Percentiles rank a stretch among this genome's conserved stretches.
These are phyloP conservation scores for Liparis tanakae DNA, from an alignment of 2,797 vertebrate genomes.

Conservation along the genomic window DNA sequence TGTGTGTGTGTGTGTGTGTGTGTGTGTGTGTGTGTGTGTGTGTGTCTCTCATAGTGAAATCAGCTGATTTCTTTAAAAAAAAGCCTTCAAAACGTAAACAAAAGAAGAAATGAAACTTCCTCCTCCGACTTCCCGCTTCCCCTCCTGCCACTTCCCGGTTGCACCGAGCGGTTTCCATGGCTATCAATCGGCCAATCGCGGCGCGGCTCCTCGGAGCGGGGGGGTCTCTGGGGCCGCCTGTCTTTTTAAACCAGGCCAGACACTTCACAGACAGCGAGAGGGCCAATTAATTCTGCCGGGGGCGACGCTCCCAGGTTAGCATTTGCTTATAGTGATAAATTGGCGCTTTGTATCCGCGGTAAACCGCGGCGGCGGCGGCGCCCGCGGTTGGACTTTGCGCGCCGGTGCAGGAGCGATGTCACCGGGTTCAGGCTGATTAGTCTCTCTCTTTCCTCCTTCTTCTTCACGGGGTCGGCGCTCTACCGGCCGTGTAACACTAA, in stretches of 20 bases:
- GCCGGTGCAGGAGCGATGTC: slow-evolving; percentile 79
- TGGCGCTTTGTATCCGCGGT: slow-evolving; percentile 81
- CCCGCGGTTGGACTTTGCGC: slow-evolving; percentile 63
- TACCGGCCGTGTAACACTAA: slow-evolving; percentile 82
- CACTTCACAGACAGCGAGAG: slow-evolving; percentile 85
- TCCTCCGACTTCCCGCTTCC: not conserved
- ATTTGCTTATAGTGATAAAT: slow-evolving; percentile 88
- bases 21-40: no score
- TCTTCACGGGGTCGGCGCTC: slow-evolving; percentile 76
- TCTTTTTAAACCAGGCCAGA: slow-evolving; percentile 85
- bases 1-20: not conserved
- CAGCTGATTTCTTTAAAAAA: not conserved
- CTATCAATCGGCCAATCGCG: slow-evolving; percentile 79
- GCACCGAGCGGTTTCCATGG: slow-evolving; percentile 79
- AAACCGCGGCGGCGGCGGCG: slow-evolving; percentile 76
- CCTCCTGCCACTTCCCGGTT: slow-evolving; percentile 74
- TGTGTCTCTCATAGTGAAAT: not conserved
- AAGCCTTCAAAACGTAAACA: not conserved
- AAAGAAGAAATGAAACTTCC: not conserved
- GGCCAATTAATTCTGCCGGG: slow-evolving; percentile 85
- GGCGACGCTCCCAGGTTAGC: slow-evolving; percentile 83
- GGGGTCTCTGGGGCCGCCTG: slow-evolving; percentile 80
- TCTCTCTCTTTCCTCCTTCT: slow-evolving; percentile 70
- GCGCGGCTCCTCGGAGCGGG: slow-evolving; percentile 57
- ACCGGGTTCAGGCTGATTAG: slow-evolving; percentile 81